phyloP scores from a whole-genome alignment of 2,113 vertebrate genomes.

The Narcine bancroftii region DNA sequence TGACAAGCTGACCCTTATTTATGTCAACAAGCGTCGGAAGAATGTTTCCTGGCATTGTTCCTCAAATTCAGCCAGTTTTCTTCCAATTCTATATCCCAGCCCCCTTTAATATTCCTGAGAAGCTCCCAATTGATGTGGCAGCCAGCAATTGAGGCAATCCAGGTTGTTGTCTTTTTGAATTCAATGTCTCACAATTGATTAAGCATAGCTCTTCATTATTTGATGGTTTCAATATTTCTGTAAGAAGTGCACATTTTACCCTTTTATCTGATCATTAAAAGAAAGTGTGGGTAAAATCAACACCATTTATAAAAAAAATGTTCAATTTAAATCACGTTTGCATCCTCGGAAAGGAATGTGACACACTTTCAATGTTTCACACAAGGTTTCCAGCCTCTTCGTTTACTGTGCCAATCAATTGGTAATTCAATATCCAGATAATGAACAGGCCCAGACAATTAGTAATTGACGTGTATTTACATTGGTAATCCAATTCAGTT shows the following conservation, averaged over 20 bases:
- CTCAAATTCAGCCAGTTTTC: constrained; percentile 41
- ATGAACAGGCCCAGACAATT: constrained; percentile 35
- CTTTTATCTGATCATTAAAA: not conserved
- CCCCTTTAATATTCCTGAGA: not conserved
- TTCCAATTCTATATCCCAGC: not conserved
- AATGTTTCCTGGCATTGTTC: constrained; percentile 41
- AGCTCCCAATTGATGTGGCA: not conserved
- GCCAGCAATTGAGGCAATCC: not conserved
- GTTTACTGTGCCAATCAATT: constrained; percentile 33
- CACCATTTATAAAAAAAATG: too few species aligned
- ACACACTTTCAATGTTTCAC: too few species aligned
- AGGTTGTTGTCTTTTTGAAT: not conserved
- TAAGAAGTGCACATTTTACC: not conserved
- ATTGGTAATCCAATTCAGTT: constrained; percentile 36
- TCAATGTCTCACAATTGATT: not conserved
- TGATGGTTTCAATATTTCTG: not conserved
- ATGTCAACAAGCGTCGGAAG: constrained; percentile 46
- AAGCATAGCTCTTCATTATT: not conserved
- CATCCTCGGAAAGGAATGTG: not conserved
- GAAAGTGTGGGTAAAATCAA: too few species aligned
- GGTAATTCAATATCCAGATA: constrained; percentile 37
- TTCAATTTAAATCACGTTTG: not conserved
- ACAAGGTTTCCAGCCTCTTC: constrained; percentile 15
- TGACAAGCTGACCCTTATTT: constrained; percentile 45
- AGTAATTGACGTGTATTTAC: constrained; percentile 37